phyloP scores from a whole-genome alignment of 1,140 invertebrate species.

The Orius insidiosus region DNA sequence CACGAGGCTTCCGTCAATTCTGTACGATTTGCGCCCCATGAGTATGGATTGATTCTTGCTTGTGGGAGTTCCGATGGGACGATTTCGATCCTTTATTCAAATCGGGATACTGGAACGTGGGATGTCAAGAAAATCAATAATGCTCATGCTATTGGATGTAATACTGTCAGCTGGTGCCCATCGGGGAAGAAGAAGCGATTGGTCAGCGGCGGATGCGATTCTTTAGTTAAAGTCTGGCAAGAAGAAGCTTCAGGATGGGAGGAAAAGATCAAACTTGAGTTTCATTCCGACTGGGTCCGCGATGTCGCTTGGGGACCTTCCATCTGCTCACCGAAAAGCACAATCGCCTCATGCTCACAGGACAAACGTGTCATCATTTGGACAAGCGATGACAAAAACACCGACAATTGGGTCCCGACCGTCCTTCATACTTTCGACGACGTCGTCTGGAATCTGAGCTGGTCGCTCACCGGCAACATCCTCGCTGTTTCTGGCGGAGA shows the following conservation, averaged over 20 bases:
- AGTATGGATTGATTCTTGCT: conserved; percentile 83
- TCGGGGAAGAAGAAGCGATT: conserved; percentile 47
- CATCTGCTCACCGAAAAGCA: conserved; percentile 62
- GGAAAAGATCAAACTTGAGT: conserved; percentile 82
- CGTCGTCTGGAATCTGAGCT: conserved; percentile 97
- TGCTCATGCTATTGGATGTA: conserved; percentile 81
- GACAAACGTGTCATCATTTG: conserved; percentile 92
- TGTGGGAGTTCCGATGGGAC: conserved; percentile 95
- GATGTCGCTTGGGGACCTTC: conserved; percentile 97
- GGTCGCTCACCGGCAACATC: conserved; percentile 94
- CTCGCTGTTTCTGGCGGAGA: conserved; percentile 95
- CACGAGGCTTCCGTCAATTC: conserved; percentile 98
- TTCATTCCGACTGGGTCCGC: conserved; percentile 94
- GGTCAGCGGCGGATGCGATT: conserved; percentile 95
- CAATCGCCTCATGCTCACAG: conserved; percentile 83
- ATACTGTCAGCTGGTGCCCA: conserved; percentile 94
- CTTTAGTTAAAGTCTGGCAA: conserved; percentile 95
- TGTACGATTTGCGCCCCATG: conserved; percentile 87
- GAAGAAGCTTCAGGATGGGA: conserved; percentile 76
- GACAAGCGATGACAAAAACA: conserved; percentile 57
- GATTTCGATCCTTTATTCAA: conserved; percentile 74
- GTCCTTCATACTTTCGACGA: conserved; percentile 89
- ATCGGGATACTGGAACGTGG: conserved; percentile 65
- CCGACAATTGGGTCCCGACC: conserved; percentile 63
- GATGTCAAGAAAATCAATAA: conserved; percentile 73